Percentiles rank a stretch among this genome's conserved stretches.
These are phyloP conservation scores for Asarcornis scutulata DNA, from an alignment of 2,113 vertebrate species.

Conservation along the genomic window DNA sequence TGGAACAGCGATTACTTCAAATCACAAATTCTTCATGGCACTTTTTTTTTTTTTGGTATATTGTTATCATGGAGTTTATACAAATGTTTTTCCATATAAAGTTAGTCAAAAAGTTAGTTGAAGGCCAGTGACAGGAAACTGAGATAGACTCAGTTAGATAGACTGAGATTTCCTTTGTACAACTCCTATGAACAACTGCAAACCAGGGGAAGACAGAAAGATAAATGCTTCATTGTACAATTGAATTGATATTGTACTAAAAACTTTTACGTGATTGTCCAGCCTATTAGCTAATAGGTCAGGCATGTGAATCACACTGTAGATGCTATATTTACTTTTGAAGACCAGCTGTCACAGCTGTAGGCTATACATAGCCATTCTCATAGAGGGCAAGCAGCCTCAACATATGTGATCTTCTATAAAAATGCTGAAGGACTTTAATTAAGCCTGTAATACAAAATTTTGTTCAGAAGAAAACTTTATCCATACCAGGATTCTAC, in stretches of 20 bases:
- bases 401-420: constrained; percentile 28
- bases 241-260: neutral
- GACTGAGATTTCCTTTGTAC: too few species aligned
- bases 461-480: neutral
- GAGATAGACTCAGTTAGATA: neutral
- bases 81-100: neutral
- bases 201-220: rapidly evolving
- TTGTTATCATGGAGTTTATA: rapidly evolving
- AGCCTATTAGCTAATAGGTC: constrained; percentile 3
- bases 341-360: constrained; percentile 29
- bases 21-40: neutral
- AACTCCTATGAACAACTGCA: neutral
- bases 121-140: neutral
- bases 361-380: constrained; percentile 66
- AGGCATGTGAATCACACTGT: constrained; percentile 56
- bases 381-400: constrained; percentile 34
- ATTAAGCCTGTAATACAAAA: constrained; percentile 16
- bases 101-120: neutral
- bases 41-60: neutral
- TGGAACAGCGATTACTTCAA: neutral
- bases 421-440: constrained; percentile 33
- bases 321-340: constrained; percentile 77
- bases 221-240: neutral
- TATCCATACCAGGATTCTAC: neutral
- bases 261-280: neutral